Percentiles rank a stretch among this genome's conserved stretches.
Evolutionary conservation across 2,113 vertebrate genomes (phyloP).

Genomic region (Chaetodon trifascialis): DNA sequence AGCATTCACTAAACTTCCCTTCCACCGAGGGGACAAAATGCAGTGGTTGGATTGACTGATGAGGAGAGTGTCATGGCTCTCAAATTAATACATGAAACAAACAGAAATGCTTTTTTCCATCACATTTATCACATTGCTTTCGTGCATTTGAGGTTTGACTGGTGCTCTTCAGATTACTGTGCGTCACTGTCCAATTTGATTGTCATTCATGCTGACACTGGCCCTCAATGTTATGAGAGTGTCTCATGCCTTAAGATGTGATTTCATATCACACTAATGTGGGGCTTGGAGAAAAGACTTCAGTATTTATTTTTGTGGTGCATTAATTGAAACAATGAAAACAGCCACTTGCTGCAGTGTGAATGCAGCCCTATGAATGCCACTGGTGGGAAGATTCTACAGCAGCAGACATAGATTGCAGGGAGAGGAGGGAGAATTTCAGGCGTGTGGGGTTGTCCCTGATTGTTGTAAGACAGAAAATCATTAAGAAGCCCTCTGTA

Average conservation of each 20-base stretch:
- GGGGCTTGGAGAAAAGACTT: not conserved
- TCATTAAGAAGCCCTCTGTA: slow-evolving; percentile 39
- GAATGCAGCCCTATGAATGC: not conserved
- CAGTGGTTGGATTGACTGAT: not conserved
- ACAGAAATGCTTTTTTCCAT: not conserved
- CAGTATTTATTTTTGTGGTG: not conserved
- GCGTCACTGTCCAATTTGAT: not conserved
- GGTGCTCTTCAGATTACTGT: not conserved
- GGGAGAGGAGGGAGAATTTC: not conserved
- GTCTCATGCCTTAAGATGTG: not conserved
- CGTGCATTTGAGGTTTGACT: not conserved
- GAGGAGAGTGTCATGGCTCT: not conserved
- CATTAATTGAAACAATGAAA: not conserved
- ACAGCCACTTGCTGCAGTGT: not conserved
- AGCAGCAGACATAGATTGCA: not conserved
- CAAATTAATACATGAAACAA: no score
- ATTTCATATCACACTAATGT: not conserved
- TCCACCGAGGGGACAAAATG: no score
- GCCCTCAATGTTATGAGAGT: no score
- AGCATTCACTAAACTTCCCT: no score
- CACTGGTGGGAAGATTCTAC: not conserved
- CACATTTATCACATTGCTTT: not conserved
- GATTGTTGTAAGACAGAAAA: slow-evolving; percentile 66
- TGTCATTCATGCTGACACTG: not conserved
- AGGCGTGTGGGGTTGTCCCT: slow-evolving; percentile 20